These are phyloP conservation scores for Siphamia tubifer DNA, from an alignment of 2,113 vertebrate species.

Conservation along the genomic window DNA sequence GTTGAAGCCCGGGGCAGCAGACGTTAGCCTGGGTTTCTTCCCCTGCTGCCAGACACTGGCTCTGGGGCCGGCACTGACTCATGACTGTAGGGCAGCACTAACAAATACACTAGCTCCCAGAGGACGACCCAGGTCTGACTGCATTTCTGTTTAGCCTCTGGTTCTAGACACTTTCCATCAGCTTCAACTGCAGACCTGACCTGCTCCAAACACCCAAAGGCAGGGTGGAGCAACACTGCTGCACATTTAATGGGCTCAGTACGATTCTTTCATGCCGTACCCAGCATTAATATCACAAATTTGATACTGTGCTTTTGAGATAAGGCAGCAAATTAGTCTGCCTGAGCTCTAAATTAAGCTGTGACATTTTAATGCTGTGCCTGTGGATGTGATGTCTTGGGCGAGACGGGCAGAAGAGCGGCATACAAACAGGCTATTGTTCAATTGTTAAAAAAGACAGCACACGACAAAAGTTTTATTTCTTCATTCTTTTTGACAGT, in stretches of 20 bases:
- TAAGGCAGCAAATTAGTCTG: conserved; percentile 44
- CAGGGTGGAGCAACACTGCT: not conserved
- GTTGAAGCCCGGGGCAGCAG: conserved; percentile 33
- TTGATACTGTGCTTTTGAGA: conserved; percentile 40
- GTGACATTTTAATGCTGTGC: conserved; percentile 59
- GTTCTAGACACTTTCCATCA: conserved; percentile 28
- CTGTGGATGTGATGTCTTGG: conserved; percentile 31
- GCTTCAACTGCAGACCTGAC: conserved; percentile 15
- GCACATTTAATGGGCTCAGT: conserved; percentile 2
- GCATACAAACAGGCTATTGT: conserved; percentile 47
- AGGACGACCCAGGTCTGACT: conserved; percentile 37
- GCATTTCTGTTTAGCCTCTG: conserved; percentile 31
- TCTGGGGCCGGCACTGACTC: conserved; percentile 43
- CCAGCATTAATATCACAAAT: conserved; percentile 30
- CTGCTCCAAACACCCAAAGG: not conserved
- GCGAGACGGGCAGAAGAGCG: conserved; percentile 5
- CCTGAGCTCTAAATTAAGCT: conserved; percentile 45
- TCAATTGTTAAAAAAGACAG: conserved; percentile 7
- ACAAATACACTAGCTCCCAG: conserved; percentile 57
- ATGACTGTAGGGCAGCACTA: conserved; percentile 55
- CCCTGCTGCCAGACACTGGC: conserved; percentile 33
- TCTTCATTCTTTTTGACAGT: not conserved
- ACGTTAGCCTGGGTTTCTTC: conserved; percentile 44
- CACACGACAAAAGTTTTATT: not conserved
- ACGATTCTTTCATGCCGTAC: conserved; percentile 8